A percentile compares a stretch with the other conserved stretches of the same genome.
Conservation (phyloP, 2,113 vertebrate genomes). For the Suncus etruscus region DNA sequence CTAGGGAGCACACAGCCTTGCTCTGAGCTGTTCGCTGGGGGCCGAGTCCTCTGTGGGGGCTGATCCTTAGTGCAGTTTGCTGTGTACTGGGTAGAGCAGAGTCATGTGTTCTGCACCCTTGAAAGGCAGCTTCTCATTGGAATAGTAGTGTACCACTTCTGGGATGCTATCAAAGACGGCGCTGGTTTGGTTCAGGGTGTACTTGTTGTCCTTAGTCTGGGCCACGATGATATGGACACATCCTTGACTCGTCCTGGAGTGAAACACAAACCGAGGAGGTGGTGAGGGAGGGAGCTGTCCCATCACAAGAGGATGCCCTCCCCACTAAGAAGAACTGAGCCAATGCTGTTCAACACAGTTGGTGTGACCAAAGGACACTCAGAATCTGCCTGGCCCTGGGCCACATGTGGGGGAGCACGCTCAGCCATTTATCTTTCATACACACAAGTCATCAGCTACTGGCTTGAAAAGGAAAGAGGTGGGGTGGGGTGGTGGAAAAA, state of each 20-base stretch:
- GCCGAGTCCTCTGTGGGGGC: neutral
- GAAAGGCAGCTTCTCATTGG: conserved; percentile 94
- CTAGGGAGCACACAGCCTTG: neutral
- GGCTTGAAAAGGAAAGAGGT: neutral
- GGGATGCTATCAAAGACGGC: conserved; percentile 94
- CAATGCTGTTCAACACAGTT: too few relatives aligned
- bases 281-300: neutral
- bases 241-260: conserved; percentile 94
- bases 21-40: neutral
- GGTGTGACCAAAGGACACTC: neutral
- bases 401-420: neutral
- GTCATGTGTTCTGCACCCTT: conserved; percentile 97
- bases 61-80: conserved; percentile 81
- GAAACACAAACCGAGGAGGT: neutral
- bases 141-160: conserved; percentile 94
- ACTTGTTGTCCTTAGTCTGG: conserved; percentile 95
- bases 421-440: neutral
- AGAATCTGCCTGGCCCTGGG: neutral
- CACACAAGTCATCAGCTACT: neutral
- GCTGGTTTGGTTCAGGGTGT: conserved; percentile 95
- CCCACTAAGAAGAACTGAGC: too few relatives aligned
- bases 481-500: neutral
- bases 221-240: conserved; percentile 99
- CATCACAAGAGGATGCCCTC: neutral
- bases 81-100: conserved; percentile 92